Conservation (phyloP, 2,888 invertebrate species). For the Calliscelio sp. region DNA sequence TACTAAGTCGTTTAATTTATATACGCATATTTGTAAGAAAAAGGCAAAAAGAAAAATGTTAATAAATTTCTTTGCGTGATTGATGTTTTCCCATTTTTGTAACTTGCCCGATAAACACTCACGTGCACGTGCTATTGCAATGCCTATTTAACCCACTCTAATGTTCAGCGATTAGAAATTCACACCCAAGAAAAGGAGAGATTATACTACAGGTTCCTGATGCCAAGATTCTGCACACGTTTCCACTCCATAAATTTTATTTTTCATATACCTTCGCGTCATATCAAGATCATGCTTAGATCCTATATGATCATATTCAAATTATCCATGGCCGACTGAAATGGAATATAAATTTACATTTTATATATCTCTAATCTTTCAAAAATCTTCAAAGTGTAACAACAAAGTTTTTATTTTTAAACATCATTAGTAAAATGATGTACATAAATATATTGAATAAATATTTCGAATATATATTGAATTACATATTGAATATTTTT, state of each 20-base stretch:
- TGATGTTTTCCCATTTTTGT: conserved; percentile 66
- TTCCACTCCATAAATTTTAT: conserved; percentile 60
- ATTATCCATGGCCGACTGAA: conserved; percentile 22
- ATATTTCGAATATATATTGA: too few species aligned
- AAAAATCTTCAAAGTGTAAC: too few species aligned
- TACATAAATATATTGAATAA: too few species aligned
- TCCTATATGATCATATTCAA: conserved; percentile 35
- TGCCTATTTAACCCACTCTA: conserved; percentile 61
- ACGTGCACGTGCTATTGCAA: conserved; percentile 59
- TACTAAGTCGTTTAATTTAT: conserved; percentile 43
- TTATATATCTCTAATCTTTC: too few species aligned
- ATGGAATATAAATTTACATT: background rate
- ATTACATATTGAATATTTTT: too few species aligned
- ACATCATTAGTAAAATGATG: too few species aligned
- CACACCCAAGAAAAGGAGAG: conserved; percentile 60
- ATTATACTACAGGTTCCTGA: conserved; percentile 58
- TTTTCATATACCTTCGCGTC: conserved; percentile 31
- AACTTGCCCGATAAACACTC: conserved; percentile 53
- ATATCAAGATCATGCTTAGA: conserved; percentile 33
- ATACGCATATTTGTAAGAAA: conserved; percentile 35
- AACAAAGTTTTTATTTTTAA: too few species aligned
- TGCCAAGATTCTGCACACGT: conserved; percentile 37
- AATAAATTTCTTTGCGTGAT: conserved; percentile 61
- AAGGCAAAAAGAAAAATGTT: conserved; percentile 40
- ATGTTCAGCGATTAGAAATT: conserved; percentile 61